These are phyloP conservation scores for Nemotelus nigrinus DNA, from an alignment of 2,888 invertebrate species.

Conservation along the genomic window DNA sequence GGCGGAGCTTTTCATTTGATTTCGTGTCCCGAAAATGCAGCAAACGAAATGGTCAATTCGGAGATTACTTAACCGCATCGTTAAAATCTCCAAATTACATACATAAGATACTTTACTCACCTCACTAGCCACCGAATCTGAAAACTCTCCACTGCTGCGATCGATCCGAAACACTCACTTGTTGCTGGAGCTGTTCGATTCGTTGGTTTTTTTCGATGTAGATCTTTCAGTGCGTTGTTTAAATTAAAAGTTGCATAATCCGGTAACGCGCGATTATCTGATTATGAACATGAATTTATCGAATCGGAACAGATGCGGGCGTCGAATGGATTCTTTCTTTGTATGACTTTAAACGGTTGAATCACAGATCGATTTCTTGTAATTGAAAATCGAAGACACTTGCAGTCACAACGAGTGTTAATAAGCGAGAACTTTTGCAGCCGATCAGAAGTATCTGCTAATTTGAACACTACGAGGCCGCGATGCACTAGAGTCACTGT, in stretches of 20 bases:
- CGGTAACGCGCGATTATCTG: background rate
- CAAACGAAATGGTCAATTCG: background rate
- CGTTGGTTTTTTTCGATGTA: background rate
- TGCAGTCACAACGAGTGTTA: too few species aligned
- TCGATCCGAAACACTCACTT: background rate
- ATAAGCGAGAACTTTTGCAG: too few species aligned
- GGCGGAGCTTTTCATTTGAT: too few species aligned
- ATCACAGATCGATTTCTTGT: too few species aligned
- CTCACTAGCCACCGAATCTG: too few species aligned
- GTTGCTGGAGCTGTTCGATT: background rate
- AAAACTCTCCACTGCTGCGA: background rate
- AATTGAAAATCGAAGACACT: too few species aligned
- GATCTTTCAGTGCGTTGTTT: background rate
- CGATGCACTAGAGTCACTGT: too few species aligned
- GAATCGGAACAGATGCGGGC: too few species aligned
- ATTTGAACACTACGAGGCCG: too few species aligned
- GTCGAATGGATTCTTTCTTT: background rate
- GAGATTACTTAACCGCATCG: conserved; percentile 22
- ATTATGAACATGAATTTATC: background rate
- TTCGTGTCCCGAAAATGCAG: too few species aligned
- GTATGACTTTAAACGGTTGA: too few species aligned
- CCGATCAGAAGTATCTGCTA: too few species aligned
- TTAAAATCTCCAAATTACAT: conserved; percentile 33
- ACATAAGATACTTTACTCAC: background rate
- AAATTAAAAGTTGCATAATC: conserved; percentile 33